Conservation (phyloP, 1,140 invertebrate species). For the Phthorimaea operculella region DNA sequence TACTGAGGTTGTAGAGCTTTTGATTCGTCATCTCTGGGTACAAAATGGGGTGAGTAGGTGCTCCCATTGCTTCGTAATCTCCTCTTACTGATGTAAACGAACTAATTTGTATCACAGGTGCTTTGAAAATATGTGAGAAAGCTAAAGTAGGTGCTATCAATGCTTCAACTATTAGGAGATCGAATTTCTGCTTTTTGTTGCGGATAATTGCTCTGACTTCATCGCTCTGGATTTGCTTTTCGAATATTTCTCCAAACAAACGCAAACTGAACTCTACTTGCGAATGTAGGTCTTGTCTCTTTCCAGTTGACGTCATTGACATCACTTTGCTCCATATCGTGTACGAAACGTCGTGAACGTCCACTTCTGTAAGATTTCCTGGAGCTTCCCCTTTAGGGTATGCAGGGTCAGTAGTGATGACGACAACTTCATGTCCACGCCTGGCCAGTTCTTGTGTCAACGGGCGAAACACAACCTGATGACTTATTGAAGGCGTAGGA, state of each 20-base stretch:
- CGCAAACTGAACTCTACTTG: conserved; percentile 2
- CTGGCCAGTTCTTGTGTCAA: conserved; percentile 49
- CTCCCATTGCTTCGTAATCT: conserved; percentile 44
- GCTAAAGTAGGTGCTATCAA: conserved; percentile 22
- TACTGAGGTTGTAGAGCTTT: conserved; percentile 25
- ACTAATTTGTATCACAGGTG: conserved; percentile 50
- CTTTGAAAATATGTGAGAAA: conserved; percentile 46
- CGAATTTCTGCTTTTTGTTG: conserved; percentile 28
- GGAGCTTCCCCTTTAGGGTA: conserved; percentile 22
- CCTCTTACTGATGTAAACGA: conserved; percentile 29
- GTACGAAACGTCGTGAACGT: conserved; percentile 25
- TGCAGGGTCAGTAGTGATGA: conserved; percentile 40
- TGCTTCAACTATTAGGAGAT: conserved; percentile 42
- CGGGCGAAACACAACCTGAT: conserved; percentile 64
- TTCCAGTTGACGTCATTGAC: not conserved
- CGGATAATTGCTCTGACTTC: conserved; percentile 34
- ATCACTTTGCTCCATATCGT: conserved; percentile 19
- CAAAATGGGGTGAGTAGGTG: conserved; percentile 52
- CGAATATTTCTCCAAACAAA: conserved; percentile 15
- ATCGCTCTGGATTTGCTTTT: conserved; percentile 28
- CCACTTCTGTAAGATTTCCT: conserved; percentile 32
- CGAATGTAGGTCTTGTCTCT: conserved; percentile 2
- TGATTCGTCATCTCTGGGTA: conserved; percentile 47
- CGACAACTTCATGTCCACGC: conserved; percentile 60
- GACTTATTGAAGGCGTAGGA: conserved; percentile 64